Evolutionary conservation across 2,888 invertebrate species (phyloP), one percentile per base, ranked within the genome.

Genomic region (Ochropacha duplaris): DNA sequence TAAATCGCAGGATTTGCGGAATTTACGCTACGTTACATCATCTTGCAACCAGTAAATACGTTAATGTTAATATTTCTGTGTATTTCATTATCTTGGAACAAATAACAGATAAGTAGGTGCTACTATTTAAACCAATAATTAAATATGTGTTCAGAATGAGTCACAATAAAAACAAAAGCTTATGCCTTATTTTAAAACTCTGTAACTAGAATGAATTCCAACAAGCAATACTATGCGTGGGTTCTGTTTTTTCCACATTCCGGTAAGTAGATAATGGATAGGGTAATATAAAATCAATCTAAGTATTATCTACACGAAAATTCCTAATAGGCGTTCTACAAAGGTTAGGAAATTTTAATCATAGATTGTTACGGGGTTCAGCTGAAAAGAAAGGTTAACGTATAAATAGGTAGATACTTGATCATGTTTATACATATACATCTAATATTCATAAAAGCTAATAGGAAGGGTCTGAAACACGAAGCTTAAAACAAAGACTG

Each of bases 201-300:
- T 51, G 24, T 49, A 26, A 19, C 16, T 26, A 28, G 26, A 63
- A 56, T 61, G 51, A 60, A 61, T 62, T 62, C 61, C 50, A 54
- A 61, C 60, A 61, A 60, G 58, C 59, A 64, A 60, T 67, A 71
- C 72, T 64, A 66, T 60, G 67, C 72, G 74, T 71, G 72, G 69
- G 72, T 73, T 69, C 68, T 65, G 72, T 72, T 68, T 66, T 65
- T 66, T 73, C 66, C 67, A 65, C 68, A 69, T 74, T 71, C 74
- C 74, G 60, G 26, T 49, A 52, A 55, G 49, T 49, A 54, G 28
- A 50, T 57, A 59, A 59, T 60, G 61, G 57, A 57, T 52, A 36
- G 39, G 55, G 49, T 57, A 31, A 52, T 12, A 52, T 28, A 19
- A 31, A 52, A 31, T 52, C 19, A 22, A 34, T 52, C 14, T 14